Evolutionary conservation across 2,888 invertebrate species (phyloP), one percentile per base, ranked within the genome.

Genomic region (Tubulanus polymorphus): DNA sequence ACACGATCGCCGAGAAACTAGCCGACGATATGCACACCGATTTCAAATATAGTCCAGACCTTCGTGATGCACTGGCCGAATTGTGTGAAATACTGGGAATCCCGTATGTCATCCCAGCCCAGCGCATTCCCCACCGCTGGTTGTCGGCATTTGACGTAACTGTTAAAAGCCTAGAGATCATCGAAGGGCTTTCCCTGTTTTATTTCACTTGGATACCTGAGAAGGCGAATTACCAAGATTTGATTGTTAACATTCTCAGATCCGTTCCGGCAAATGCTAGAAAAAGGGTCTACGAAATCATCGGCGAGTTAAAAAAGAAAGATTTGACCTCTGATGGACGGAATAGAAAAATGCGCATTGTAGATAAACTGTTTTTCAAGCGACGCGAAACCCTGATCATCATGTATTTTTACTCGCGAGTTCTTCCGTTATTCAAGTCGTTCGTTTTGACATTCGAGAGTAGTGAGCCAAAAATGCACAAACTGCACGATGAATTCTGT

Each of bases 11-110:
- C 8, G 51, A 59, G 20, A 30, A 37, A 18, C 28, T 61, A 12
- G 28, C 54, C 8, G 46, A 47, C 29, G 59, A 61, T 37, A 15
- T 61, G 6, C 51, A 57, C 45, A 54, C 32, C 25, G 60, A 61
- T 37, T 51, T 57, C 32, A 46, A 53, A 30, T 61, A 46, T 45
- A 53, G 53, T 27, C 48, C 61, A 12, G 53, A 61, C 28, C 37
- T 56, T 8, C 37, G 37, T 26, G 59, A 56, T 37, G 28, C 28
- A 23, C 37, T 56, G 5, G 5, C 3, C 12, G 53, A 51, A 12
- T 50, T 61, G n/a, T 54, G 56, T 28, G 20, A 10, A 12, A 23
- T 61, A 12, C 28, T 61, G 1, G 35, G 37, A n/a, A 26, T 61
- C 6, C 18, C 15, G 25, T 52, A 37, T 46, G 35, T 26, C 3